These are phyloP conservation scores for Poeciliopsis gracilis DNA, from an alignment of 2,797 vertebrate species.

Conservation along the genomic window DNA sequence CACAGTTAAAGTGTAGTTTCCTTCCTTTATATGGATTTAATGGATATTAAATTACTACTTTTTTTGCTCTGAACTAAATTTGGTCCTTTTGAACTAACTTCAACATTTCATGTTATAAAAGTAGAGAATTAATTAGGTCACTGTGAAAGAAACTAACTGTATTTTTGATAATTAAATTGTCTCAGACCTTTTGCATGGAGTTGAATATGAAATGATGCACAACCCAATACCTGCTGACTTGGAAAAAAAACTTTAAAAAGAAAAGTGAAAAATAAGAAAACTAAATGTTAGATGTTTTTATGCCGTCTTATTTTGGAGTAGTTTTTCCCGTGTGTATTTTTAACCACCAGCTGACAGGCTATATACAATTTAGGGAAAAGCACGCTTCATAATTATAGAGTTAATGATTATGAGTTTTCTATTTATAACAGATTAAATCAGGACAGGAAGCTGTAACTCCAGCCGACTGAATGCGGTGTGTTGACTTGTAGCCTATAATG, in stretches of 20 bases:
- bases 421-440: conserved; percentile 61
- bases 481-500: conserved; percentile 19
- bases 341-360: conserved; percentile 39
- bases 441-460: conserved; percentile 51
- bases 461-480: conserved; percentile 26
- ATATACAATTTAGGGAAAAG: conserved; percentile 50
- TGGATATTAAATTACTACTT: not conserved
- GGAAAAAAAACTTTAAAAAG: not conserved
- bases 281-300: conserved; percentile 9
- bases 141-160: not conserved
- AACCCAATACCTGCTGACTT: not conserved
- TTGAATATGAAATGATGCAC: not conserved
- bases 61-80: not conserved
- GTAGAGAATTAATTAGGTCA: not conserved
- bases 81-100: not conserved
- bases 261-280: not conserved
- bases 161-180: not conserved
- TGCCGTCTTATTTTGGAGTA: not conserved
- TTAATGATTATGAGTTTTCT: conserved; percentile 49
- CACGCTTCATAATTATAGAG: conserved; percentile 54
- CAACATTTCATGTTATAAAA: not conserved
- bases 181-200: not conserved
- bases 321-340: conserved; percentile 45
- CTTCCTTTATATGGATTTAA: not conserved
- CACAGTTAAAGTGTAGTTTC: not conserved